Evolutionary conservation across 1,140 invertebrate genomes (phyloP), one percentile per base, ranked within the genome.

Genomic region (Drepana arcuata): DNA sequence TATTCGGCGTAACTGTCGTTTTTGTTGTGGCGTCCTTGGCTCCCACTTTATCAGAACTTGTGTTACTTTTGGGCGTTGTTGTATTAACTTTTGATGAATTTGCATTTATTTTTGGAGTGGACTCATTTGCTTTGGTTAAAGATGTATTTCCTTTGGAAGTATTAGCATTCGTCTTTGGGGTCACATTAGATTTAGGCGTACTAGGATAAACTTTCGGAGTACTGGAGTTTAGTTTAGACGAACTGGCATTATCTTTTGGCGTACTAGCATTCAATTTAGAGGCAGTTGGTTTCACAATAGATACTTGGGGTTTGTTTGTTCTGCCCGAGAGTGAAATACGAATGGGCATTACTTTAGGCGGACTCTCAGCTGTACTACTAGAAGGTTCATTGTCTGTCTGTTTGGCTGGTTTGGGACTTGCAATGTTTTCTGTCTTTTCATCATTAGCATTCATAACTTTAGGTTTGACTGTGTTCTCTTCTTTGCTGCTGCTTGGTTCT

Each of bases 331-430:
- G n/a, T 2, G 24, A 6, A 10, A 26, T 10, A n/a, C 6, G n/a
- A 7, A 61, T 49, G 2, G 68, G 57, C 4, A 60, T 40, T 4
- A 55, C 51, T 41, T 16, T 38, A 26, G n/a, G n/a, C n/a, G n/a
- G n/a, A n/a, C n/a, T n/a, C 2, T 49, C 43, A 4, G 28, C 36
- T 3, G 36, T 30, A 34, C 27, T 48, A 14, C 26, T 55, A 4
- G 48, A 32, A 21, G 35, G 27, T 38, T 47, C 45, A 15, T 21
- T 35, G n/a, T 48, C 44, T 40, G n/a, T n/a, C n/a, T n/a, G n/a
- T n/a, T n/a, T n/a, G n/a, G n/a, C n/a, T n/a, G n/a, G n/a, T 44
- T 23, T 41, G 18, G 31, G 28, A 12, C 32, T 16, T 24, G 18
- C 13, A 10, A 10, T 33, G 10, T 40, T 28, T 16, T 30, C 26